phyloP scores from a whole-genome alignment of 2,888 invertebrate species.

The Uloborus plumipes region DNA sequence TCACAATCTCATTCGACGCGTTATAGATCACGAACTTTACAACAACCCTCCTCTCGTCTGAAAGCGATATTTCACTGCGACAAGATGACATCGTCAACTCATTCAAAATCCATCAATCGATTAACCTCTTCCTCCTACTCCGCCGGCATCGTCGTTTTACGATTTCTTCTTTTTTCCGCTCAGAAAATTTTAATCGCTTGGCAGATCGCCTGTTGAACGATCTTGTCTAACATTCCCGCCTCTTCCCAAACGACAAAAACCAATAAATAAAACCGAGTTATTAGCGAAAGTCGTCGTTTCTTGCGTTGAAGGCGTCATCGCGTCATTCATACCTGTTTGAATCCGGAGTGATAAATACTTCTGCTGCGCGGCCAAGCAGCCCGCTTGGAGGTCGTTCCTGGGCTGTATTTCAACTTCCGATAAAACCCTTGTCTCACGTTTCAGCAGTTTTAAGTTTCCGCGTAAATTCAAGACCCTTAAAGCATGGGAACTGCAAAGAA shows the following conservation, averaged over 20 bases:
- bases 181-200: slow-evolving; percentile 18
- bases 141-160: too few relatives aligned
- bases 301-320: neutral
- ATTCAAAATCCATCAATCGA: slow-evolving; percentile 14
- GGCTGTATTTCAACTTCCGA: slow-evolving; percentile 18
- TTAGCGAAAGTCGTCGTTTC: slow-evolving; percentile 2
- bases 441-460: slow-evolving; percentile 3
- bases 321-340: slow-evolving; percentile 21
- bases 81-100: too few relatives aligned
- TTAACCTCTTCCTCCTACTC: neutral
- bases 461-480: neutral
- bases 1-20: too few relatives aligned
- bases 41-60: too few relatives aligned
- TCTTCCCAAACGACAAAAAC: slow-evolving; percentile 3
- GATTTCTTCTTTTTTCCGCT: neutral
- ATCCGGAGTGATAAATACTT: neutral
- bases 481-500: too few relatives aligned
- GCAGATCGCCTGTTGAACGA: slow-evolving; percentile 8
- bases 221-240: slow-evolving; percentile 1
- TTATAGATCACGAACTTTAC: too few relatives aligned
- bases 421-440: slow-evolving; percentile 14
- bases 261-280: slow-evolving; percentile 12
- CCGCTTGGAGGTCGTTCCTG: neutral
- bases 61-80: too few relatives aligned
- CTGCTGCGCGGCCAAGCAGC: neutral